Evolutionary conservation across 2,113 vertebrate genomes (phyloP).

Genomic region (Hemiscyllium ocellatum): DNA sequence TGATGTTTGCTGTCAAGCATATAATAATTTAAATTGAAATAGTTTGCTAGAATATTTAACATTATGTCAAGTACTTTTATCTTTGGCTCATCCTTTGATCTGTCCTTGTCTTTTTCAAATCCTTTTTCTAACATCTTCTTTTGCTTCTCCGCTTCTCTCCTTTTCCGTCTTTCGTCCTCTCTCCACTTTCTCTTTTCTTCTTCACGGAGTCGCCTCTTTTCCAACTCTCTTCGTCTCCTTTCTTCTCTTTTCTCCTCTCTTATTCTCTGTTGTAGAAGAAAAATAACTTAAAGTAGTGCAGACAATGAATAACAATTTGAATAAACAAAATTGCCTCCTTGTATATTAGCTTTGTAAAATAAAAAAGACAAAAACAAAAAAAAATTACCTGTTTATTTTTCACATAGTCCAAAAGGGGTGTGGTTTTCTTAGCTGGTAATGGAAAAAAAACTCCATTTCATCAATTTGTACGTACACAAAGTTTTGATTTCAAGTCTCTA

Average conservation of each 20-base stretch:
- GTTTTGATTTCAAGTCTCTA: not conserved
- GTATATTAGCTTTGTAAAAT: not conserved
- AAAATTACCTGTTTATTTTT: constrained; percentile 94
- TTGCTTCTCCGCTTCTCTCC: constrained; percentile 87
- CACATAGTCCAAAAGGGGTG: constrained; percentile 91
- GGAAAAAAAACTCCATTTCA: not conserved
- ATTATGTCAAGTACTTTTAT: constrained; percentile 71
- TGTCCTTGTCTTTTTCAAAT: constrained; percentile 79
- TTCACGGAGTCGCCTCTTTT: constrained; percentile 86
- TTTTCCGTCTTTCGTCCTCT: constrained; percentile 87
- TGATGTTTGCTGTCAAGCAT: not conserved
- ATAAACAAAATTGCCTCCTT: not conserved
- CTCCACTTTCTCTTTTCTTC: constrained; percentile 97
- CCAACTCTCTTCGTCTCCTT: constrained; percentile 82
- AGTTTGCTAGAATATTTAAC: not conserved
- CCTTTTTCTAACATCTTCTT: constrained; percentile 76
- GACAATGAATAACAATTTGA: not conserved
- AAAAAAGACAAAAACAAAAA: not conserved
- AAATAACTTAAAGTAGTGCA: not conserved
- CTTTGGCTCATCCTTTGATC: constrained; percentile 89
- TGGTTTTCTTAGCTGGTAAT: constrained; percentile 83
- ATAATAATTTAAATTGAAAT: not conserved
- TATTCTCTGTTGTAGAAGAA: constrained; percentile 64
- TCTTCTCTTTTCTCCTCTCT: constrained; percentile 97
- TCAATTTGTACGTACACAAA: not conserved